Percentiles rank a stretch among this genome's conserved stretches.
phyloP scores from a whole-genome alignment of 2,113 vertebrate genomes.

The Channa maculata region DNA sequence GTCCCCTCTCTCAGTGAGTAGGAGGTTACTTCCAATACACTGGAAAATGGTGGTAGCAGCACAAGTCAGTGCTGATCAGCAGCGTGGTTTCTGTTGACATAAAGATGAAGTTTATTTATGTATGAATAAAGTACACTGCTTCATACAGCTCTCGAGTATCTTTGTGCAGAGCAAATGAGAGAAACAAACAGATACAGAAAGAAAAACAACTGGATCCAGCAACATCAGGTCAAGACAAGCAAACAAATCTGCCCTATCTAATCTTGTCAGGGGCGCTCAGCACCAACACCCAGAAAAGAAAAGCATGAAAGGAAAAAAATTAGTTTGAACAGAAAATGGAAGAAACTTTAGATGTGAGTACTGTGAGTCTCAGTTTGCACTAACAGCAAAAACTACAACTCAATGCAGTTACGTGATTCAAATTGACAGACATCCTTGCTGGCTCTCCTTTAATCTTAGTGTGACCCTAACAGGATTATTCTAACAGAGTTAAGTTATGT shows the following conservation, averaged over 20 bases:
- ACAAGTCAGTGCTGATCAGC: slow-evolving; percentile 35
- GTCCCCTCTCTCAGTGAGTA: slow-evolving; percentile 26
- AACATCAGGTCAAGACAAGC: neutral
- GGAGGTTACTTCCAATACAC: slow-evolving; percentile 29
- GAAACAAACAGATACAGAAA: neutral
- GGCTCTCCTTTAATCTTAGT: slow-evolving; percentile 31
- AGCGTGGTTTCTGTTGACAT: slow-evolving; percentile 21
- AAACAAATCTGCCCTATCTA: neutral
- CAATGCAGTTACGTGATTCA: slow-evolving; percentile 12
- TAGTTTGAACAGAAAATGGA: neutral
- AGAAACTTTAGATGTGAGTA: neutral
- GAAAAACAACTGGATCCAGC: neutral
- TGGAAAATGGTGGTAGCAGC: slow-evolving; percentile 35
- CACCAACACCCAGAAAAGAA: neutral
- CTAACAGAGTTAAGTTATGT: slow-evolving; percentile 41
- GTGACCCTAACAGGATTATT: slow-evolving; percentile 51
- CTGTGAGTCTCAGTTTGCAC: slow-evolving; percentile 8
- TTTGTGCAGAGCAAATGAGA: neutral
- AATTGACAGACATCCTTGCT: slow-evolving; percentile 19
- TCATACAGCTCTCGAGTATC: neutral
- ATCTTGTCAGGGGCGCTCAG: neutral
- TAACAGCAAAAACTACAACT: slow-evolving; percentile 13
- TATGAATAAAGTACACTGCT: neutral
- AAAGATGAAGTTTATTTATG: slow-evolving; percentile 16
- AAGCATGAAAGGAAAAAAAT: neutral